Evolutionary conservation across 2,888 invertebrate genomes (phyloP).

Genomic region (Cantharis lateralis): DNA sequence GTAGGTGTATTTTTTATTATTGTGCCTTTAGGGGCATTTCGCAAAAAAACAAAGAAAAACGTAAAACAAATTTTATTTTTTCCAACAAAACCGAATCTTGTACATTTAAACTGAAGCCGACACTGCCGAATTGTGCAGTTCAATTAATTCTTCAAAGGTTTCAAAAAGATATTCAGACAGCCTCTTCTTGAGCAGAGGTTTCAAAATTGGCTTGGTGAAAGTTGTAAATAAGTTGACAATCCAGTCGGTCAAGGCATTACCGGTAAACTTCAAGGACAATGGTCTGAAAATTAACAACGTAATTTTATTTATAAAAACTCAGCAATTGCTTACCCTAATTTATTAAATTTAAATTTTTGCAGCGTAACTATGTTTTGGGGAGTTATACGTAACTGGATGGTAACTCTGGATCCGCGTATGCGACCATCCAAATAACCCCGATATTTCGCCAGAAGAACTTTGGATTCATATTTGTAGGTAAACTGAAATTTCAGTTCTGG

Average conservation of each 20-base stretch:
- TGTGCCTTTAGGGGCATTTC: too few relatives aligned
- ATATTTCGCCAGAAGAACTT: constrained; percentile 5
- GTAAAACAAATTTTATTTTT: background rate
- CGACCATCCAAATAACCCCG: constrained; percentile 8
- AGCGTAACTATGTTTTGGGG: background rate
- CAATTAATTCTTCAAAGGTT: background rate
- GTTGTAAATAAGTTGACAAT: background rate
- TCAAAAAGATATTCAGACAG: background rate
- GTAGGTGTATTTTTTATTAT: too few relatives aligned
- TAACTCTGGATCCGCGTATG: background rate
- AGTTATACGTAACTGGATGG: background rate
- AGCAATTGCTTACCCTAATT: background rate
- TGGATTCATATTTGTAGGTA: constrained; percentile 11
- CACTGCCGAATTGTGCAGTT: background rate
- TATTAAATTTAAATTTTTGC: background rate
- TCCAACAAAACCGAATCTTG: background rate
- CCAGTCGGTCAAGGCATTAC: background rate
- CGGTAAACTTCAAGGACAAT: background rate
- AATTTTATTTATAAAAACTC: background rate
- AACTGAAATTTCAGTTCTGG: constrained; percentile 3
- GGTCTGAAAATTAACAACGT: background rate
- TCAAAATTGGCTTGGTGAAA: background rate
- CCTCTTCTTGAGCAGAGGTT: background rate
- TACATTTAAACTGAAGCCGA: background rate
- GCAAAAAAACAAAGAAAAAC: background rate